Evolutionary conservation across 2,797 vertebrate genomes (phyloP).

Genomic region (Okamejei kenojei): DNA sequence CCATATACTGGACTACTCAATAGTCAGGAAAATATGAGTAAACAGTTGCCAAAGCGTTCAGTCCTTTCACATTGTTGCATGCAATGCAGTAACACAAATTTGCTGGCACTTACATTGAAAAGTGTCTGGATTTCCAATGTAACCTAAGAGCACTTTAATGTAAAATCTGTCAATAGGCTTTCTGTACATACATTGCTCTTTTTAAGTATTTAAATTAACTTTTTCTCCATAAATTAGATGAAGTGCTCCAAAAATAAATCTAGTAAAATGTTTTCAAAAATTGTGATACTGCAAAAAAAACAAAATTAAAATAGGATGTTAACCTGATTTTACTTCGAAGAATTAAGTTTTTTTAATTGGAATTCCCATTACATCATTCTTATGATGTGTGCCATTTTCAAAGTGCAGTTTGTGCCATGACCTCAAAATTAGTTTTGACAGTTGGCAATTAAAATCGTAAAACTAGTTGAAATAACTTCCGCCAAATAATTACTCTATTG

Average conservation of each 20-base stretch:
- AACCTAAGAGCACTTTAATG: too few relatives aligned
- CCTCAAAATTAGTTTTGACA: conserved; percentile 47
- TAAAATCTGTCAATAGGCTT: too few relatives aligned
- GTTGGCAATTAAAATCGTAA: conserved; percentile 47
- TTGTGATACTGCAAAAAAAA: neutral
- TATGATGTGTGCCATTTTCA: neutral
- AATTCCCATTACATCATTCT: neutral
- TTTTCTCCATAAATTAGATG: neutral
- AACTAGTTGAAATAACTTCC: conserved; percentile 45
- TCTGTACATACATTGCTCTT: neutral
- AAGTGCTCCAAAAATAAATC: neutral
- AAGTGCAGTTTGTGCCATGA: neutral
- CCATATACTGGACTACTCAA: too few relatives aligned
- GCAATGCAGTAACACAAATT: too few relatives aligned
- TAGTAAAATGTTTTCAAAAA: neutral
- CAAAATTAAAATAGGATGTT: neutral
- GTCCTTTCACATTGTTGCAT: too few relatives aligned
- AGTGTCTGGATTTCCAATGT: too few relatives aligned
- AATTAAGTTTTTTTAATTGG: neutral
- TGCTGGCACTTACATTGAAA: too few relatives aligned
- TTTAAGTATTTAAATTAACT: neutral
- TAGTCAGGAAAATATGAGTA: too few relatives aligned
- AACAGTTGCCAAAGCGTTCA: too few relatives aligned
- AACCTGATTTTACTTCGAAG: neutral
- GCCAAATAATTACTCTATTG: conserved; percentile 52